phyloP scores from a whole-genome alignment of 2,888 invertebrate genomes.

The Sminthurinus aureus region DNA sequence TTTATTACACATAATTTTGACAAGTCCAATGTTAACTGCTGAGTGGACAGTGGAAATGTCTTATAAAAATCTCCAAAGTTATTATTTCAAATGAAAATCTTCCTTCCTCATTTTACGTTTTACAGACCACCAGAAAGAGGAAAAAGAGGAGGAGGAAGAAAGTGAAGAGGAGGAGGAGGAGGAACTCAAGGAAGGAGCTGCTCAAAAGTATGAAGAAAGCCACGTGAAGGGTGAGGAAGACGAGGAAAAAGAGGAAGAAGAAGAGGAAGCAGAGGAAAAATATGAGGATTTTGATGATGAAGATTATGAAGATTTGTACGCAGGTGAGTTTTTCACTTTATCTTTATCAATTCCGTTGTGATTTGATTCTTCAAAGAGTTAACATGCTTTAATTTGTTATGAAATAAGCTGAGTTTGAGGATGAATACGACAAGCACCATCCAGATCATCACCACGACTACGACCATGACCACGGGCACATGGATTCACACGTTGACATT shows the following conservation, averaged over 20 bases:
- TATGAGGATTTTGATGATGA: not conserved
- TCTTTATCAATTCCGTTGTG: too few species aligned
- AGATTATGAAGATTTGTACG: too few species aligned
- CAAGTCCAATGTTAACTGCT: too few species aligned
- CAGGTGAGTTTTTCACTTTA: too few species aligned
- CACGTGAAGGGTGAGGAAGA: not conserved
- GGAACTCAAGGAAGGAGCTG: not conserved
- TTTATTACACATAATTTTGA: too few species aligned
- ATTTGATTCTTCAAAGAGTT: too few species aligned
- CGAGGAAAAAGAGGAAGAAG: not conserved
- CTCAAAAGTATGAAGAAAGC: not conserved
- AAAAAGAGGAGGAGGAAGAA: not conserved
- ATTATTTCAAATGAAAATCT: too few species aligned
- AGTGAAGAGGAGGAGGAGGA: not conserved
- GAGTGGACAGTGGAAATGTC: too few species aligned
- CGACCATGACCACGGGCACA: not conserved
- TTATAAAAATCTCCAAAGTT: too few species aligned
- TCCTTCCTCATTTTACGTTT: not conserved
- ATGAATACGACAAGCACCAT: not conserved
- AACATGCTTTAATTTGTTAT: too few species aligned
- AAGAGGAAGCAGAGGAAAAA: not conserved
- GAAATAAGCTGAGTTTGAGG: not conserved
- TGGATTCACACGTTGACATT: not conserved
- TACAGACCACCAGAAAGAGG: not conserved
- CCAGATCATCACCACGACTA: not conserved